phyloP scores from a whole-genome alignment of 2,113 vertebrate genomes.

The Gadus macrocephalus region DNA sequence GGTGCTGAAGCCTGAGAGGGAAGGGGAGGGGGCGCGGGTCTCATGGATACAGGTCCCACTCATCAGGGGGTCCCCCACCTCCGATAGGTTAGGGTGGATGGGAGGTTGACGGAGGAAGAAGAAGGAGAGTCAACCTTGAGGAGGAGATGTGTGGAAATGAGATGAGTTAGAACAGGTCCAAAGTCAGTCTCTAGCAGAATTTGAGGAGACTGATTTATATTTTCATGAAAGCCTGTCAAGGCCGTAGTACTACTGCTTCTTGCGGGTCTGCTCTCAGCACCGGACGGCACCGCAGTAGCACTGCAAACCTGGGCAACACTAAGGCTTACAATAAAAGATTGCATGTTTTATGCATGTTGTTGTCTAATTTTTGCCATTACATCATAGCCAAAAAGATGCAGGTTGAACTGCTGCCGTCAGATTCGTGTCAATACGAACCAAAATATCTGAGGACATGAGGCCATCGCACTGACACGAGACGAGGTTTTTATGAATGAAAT shows the following conservation, averaged over 20 bases:
- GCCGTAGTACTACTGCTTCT: neutral
- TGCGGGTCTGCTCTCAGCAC: constrained; percentile 23
- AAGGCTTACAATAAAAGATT: neutral
- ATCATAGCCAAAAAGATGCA: neutral
- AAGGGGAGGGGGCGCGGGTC: constrained; percentile 87
- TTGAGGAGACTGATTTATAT: neutral
- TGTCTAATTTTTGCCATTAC: neutral
- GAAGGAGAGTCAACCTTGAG: constrained; percentile 31
- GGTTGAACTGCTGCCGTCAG: too few species aligned
- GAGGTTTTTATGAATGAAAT: constrained; percentile 68
- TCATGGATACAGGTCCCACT: constrained; percentile 88
- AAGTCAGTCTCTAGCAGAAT: neutral
- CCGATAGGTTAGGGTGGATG: constrained; percentile 57
- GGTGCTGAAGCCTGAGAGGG: constrained; percentile 85
- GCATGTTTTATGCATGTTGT: neutral
- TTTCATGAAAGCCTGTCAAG: neutral
- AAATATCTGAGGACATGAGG: neutral
- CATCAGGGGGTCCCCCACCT: constrained; percentile 71
- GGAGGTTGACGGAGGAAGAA: constrained; percentile 34
- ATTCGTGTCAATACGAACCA: neutral
- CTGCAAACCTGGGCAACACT: neutral
- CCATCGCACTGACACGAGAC: constrained; percentile 19
- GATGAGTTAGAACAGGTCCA: constrained; percentile 15
- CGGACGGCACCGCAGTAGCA: constrained; percentile 21
- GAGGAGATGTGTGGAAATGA: constrained; percentile 16